A percentile compares a stretch with the other conserved stretches of the same genome.
These are phyloP conservation scores for Passerina amoena DNA, from an alignment of 2,113 vertebrate genomes.

Conservation along the genomic window DNA sequence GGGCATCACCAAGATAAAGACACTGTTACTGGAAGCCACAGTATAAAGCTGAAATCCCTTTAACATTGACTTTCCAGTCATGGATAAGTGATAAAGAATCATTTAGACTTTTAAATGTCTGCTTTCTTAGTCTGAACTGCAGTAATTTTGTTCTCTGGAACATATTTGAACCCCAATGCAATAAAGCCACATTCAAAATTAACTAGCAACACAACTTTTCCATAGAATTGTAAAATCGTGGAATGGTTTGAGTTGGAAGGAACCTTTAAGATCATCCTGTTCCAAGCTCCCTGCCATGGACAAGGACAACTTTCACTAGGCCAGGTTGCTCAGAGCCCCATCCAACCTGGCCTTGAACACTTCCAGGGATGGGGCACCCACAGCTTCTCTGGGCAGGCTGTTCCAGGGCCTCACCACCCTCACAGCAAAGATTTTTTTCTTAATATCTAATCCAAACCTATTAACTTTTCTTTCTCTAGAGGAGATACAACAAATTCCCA, in stretches of 20 bases:
- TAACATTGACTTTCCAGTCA: conserved; percentile 18
- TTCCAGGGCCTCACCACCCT: not conserved
- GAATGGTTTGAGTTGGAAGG: not conserved
- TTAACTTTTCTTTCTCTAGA: not conserved
- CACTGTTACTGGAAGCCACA: not conserved
- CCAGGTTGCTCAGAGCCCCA: not conserved
- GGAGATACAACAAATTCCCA: not conserved
- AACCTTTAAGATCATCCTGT: not conserved
- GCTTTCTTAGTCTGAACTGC: not conserved
- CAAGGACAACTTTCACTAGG: not conserved
- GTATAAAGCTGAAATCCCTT: not conserved
- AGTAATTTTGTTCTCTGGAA: not conserved
- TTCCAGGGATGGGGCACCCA: not conserved
- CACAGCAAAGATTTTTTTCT: not conserved
- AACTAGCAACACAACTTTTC: not conserved
- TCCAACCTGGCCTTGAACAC: not conserved
- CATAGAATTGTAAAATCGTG: not conserved
- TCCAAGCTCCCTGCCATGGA: not conserved
- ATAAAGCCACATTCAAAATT: not conserved
- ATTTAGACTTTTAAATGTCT: not conserved
- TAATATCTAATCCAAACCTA: not conserved
- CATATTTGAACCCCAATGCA: not conserved
- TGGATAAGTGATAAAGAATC: not conserved
- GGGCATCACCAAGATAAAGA: not conserved
- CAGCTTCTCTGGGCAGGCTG: not conserved